Percentiles rank a stretch among this genome's conserved stretches.
These are phyloP conservation scores for Agrotis puta DNA, from an alignment of 2,888 invertebrate genomes.

Conservation along the genomic window DNA sequence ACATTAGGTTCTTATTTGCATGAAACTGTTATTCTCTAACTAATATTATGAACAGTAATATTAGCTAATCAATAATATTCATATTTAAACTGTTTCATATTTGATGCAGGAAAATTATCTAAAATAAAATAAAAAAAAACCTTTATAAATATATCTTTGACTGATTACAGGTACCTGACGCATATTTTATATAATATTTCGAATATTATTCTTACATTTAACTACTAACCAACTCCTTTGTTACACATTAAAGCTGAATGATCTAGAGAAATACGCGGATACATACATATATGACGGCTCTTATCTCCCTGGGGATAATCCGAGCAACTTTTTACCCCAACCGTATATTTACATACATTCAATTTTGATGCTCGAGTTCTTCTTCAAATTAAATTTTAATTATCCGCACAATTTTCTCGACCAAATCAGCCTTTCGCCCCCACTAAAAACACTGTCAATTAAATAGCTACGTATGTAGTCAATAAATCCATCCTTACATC, in stretches of 20 bases:
- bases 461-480: constrained; percentile 24
- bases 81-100: background rate
- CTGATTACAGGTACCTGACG: constrained; percentile 54
- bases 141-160: constrained; percentile 39
- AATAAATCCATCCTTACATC: constrained; percentile 23
- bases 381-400: background rate
- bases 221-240: constrained; percentile 39
- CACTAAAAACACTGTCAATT: constrained; percentile 22
- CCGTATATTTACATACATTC: no score
- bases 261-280: constrained; percentile 12
- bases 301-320: no score
- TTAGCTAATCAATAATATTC: accelerated
- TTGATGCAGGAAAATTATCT: background rate
- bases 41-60: background rate
- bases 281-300: no score
- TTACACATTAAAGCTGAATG: constrained; percentile 15
- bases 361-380: no score
- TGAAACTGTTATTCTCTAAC: background rate
- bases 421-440: background rate
- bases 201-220: constrained; percentile 28
- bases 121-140: constrained; percentile 36
- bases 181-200: constrained; percentile 40
- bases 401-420: constrained; percentile 15
- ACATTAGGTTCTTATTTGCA: background rate
- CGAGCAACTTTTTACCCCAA: no score